Percentiles rank a stretch among this genome's conserved stretches.
These are phyloP conservation scores for Masnerella sp. DNA, from an alignment of 2,888 invertebrate genomes.

Conservation along the genomic window DNA sequence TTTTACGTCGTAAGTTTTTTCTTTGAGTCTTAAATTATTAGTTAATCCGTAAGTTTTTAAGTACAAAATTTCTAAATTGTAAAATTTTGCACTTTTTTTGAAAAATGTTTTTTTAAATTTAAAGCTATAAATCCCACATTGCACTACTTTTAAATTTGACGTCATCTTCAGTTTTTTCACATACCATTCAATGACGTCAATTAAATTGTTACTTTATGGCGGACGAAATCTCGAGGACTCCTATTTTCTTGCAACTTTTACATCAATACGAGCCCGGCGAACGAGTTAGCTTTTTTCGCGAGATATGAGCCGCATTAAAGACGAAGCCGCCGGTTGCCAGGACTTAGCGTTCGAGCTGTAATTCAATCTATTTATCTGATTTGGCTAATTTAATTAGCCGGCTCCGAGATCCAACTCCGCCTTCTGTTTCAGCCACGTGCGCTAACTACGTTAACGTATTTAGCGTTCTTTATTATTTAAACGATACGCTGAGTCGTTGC, in stretches of 20 bases:
- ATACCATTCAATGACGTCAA: no score
- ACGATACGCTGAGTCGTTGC: constrained; percentile 45
- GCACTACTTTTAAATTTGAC: no score
- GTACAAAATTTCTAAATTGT: no score
- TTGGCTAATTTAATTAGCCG: constrained; percentile 67
- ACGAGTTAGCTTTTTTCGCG: constrained; percentile 25
- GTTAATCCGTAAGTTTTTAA: no score
- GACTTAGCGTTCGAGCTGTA: constrained; percentile 57
- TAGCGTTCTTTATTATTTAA: constrained; percentile 58
- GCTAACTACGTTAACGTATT: constrained; percentile 62
- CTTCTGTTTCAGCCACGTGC: constrained; percentile 59
- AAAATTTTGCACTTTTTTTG: neutral
- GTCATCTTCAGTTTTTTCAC: no score
- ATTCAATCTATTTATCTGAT: constrained; percentile 62
- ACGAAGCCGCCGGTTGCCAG: constrained; percentile 47
- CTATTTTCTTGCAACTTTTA: constrained; percentile 2
- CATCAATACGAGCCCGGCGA: constrained; percentile 7
- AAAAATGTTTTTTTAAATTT: no score
- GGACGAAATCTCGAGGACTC: constrained; percentile 8
- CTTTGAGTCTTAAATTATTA: no score
- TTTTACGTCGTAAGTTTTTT: no score
- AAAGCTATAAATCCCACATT: no score
- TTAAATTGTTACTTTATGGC: constrained; percentile 1
- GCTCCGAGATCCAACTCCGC: constrained; percentile 59
- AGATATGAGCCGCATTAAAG: constrained; percentile 43